Evolutionary conservation across 2,888 invertebrate genomes (phyloP).

Genomic region (Hetaerina titia): DNA sequence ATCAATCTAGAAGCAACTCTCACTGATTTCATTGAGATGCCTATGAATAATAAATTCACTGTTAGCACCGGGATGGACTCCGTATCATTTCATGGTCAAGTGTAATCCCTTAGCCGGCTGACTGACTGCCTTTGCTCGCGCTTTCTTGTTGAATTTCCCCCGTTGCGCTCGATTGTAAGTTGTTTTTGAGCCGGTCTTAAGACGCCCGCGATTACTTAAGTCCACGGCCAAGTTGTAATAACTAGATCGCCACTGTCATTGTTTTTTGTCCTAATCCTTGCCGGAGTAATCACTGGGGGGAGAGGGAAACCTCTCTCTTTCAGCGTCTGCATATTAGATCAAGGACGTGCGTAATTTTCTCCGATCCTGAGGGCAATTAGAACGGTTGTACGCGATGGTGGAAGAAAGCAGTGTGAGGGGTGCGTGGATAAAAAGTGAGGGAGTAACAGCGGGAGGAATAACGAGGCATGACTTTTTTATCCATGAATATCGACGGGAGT

Average conservation of each 20-base stretch:
- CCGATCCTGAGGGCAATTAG: not conserved
- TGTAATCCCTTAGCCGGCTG: not conserved
- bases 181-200: not conserved
- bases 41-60: not conserved
- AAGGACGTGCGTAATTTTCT: slow-evolving; percentile 2
- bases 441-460: too few relatives aligned
- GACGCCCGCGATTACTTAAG: not conserved
- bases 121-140: not conserved
- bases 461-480: too few relatives aligned
- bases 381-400: not conserved
- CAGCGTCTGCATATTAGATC: not conserved
- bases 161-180: not conserved
- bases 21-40: not conserved
- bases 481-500: too few relatives aligned
- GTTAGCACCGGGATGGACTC: not conserved
- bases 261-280: not conserved
- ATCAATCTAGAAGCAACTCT: not conserved
- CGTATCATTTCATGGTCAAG: slow-evolving; percentile 14
- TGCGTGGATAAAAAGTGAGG: not conserved
- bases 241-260: not conserved
- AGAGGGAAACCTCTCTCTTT: too few relatives aligned
- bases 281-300: not conserved
- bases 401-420: not conserved
- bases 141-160: not conserved
- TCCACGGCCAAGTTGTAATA: not conserved